A percentile compares a stretch with the other conserved stretches of the same genome.
Evolutionary conservation across 2,797 vertebrate species (phyloP).

Genomic region (Chiroxiphia lanceolata): DNA sequence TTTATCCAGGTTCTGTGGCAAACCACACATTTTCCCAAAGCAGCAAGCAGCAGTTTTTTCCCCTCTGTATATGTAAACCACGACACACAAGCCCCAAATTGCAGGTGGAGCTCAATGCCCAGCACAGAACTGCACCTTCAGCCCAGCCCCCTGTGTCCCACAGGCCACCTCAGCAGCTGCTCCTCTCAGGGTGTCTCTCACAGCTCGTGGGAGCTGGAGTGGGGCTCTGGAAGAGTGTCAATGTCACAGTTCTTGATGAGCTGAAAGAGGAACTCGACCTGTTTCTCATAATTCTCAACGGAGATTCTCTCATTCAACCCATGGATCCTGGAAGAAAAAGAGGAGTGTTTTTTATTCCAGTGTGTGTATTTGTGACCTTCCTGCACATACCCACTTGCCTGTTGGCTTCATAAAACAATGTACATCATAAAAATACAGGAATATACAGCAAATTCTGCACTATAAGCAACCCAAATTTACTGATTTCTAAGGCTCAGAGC

Average conservation of each 20-base stretch:
- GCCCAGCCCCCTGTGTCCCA: neutral
- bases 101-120: neutral
- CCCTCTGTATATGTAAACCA: neutral
- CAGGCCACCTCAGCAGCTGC: neutral
- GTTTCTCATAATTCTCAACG: constrained; percentile 82
- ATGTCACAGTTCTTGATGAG: constrained; percentile 91
- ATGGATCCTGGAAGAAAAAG: constrained; percentile 82
- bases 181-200: constrained; percentile 55
- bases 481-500: neutral
- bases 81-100: neutral
- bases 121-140: neutral
- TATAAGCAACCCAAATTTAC: neutral
- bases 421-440: neutral
- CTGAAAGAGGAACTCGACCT: constrained; percentile 87
- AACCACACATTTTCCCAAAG: neutral
- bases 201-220: constrained; percentile 82
- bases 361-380: neutral
- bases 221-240: constrained; percentile 73
- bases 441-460: neutral
- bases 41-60: neutral
- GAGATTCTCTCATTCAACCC: constrained; percentile 95
- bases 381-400: neutral
- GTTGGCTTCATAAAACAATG: neutral
- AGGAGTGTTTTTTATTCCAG: neutral
- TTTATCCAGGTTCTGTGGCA: neutral